Percentiles rank a stretch among this genome's conserved stretches.
These are phyloP conservation scores for Apis mellifera DNA, from an alignment of 1,140 invertebrate species.

Conservation along the genomic window DNA sequence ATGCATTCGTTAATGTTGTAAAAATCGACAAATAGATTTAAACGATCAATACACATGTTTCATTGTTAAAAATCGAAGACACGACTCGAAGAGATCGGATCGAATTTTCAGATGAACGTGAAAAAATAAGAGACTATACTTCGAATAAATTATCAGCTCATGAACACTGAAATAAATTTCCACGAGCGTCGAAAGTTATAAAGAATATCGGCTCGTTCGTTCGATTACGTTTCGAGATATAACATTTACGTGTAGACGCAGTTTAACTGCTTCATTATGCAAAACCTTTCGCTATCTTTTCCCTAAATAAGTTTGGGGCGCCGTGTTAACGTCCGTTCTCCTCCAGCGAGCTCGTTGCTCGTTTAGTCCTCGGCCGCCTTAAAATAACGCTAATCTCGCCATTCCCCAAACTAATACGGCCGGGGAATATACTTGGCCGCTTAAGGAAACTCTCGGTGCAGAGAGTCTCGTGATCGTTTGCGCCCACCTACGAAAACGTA, in stretches of 20 bases:
- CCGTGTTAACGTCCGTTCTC: constrained; percentile 42
- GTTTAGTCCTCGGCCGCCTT: constrained; percentile 36
- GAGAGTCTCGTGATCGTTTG: constrained; percentile 22
- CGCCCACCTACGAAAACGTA: constrained; percentile 11
- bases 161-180: constrained; percentile 29
- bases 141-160: constrained; percentile 5
- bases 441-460: constrained; percentile 29
- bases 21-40: neutral
- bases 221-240: constrained; percentile 30
- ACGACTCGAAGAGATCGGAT: too few species aligned
- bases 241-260: constrained; percentile 35
- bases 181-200: neutral
- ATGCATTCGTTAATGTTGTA: too few species aligned
- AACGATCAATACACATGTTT: neutral
- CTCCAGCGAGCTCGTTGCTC: constrained; percentile 14
- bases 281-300: constrained; percentile 61
- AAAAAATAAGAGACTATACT: too few species aligned
- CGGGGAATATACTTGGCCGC: constrained; percentile 36
- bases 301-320: constrained; percentile 48
- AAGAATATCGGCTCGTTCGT: constrained; percentile 43
- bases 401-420: constrained; percentile 37
- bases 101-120: neutral
- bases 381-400: constrained; percentile 61
- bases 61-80: too few species aligned
- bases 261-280: constrained; percentile 64